Base-by-base conservation (phyloP, 1,140 invertebrate species). In the Drosophila nigromelanica region DNA sequence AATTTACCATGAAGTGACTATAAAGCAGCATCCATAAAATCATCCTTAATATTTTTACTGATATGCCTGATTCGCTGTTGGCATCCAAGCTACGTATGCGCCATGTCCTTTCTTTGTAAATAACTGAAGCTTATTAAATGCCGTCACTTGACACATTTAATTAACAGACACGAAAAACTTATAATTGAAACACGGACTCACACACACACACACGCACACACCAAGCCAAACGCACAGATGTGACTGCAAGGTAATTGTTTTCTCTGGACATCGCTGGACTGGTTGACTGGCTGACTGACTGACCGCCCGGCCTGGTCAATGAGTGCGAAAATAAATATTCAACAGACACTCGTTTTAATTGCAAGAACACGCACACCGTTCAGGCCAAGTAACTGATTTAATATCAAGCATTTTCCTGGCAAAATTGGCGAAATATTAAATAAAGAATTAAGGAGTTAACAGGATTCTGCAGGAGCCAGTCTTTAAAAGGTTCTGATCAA, bases 141-240 rank as follows among this genome's bases (percentile, higher is more conserved):
- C 79, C 82, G 73, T 79, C 75, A 73, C 83, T 73, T 86, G 82
- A 87, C 83, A 89, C 83, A 87, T 87, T 87, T 87, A 87, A 87
- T 87, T 87, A 87, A 87, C 82, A 89, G 82, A 89, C 83, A 89
- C 82, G 83, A 82, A 71, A 75, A 82, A 82, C 82, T 87, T 87
- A 86, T 86, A 86, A 86, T 87, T 86, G 78, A 70, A 67, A 69
- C 63, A 76, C 47, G 30, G 21, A 61, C 55, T 48, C 43, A 40
- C 35, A 35, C n/a, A 64, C 47, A 73, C 54, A 55, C 61, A 55
- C 51, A 62, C 14, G 35, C 40, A 50, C 54, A 18, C 18, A 33
- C 39, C 45, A 61, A 6, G 6, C 30, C 3, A 50, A 14, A 30
- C 21, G 24, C 27, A 15, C 63, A 80, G 45, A 30, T 66, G 63